Evolutionary conservation across 2,113 vertebrate species (phyloP).

Genomic region (Sinocyclocheilus rhinocerous): DNA sequence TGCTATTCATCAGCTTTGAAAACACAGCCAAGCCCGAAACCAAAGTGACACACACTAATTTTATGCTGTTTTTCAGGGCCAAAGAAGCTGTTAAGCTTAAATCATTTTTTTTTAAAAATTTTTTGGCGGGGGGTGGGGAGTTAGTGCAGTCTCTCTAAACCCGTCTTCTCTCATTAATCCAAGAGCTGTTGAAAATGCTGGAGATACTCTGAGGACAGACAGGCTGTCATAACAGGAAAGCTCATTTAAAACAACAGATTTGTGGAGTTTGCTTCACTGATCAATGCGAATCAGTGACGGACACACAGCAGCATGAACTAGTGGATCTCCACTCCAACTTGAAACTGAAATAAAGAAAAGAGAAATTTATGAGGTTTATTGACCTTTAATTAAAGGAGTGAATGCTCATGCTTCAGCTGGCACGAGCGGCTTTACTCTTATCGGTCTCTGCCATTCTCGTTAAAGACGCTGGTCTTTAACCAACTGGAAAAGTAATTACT

Average conservation of each 20-base stretch:
- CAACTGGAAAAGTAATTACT: constrained; percentile 54
- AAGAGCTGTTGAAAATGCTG: constrained; percentile 11
- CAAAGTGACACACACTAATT: constrained; percentile 4
- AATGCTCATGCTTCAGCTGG: constrained; percentile 30
- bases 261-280: constrained; percentile 1
- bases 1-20: constrained; percentile 5
- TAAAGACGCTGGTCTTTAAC: constrained; percentile 48
- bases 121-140: not conserved
- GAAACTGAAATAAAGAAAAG: constrained; percentile 30
- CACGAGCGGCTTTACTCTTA: constrained; percentile 33
- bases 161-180: constrained; percentile 14
- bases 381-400: constrained; percentile 52
- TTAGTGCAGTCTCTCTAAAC: constrained; percentile 10
- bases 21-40: constrained; percentile 2
- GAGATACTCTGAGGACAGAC: not conserved
- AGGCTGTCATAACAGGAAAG: constrained; percentile 26
- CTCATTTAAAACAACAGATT: constrained; percentile 25
- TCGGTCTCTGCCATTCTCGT: constrained; percentile 15
- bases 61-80: not conserved
- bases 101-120: not conserved
- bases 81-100: constrained; percentile 1
- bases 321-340: not conserved
- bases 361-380: constrained; percentile 36
- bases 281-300: not conserved
- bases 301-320: not conserved